Evolutionary conservation across 2,113 vertebrate species (phyloP), one percentile per base, ranked within the genome.

Genomic region (Percopsis transmontana): DNA sequence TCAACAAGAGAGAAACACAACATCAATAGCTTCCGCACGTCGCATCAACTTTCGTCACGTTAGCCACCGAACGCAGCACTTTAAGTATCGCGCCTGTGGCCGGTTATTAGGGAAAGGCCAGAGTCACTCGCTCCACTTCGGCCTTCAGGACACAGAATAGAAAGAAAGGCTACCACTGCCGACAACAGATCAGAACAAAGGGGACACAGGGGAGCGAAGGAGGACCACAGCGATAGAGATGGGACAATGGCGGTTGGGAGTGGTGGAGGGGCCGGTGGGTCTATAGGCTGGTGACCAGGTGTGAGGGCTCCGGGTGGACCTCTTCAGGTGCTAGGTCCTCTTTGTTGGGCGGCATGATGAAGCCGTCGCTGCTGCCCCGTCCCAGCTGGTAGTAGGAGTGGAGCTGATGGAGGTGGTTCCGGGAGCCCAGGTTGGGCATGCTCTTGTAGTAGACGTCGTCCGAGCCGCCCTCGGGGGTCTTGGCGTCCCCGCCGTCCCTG

Each of bases 361-460:
- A 97, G 60, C 97, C 96, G 0, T 98, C 97, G 45, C 97, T 99
- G 94, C 97, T 98, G 73, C 97, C 97, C 40, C 96, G 94, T 0
- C 96, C 96, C 45, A 98, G 92, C 80, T 97, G 97, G 93, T 98
- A 98, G 89, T 98, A 98, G 70, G 94, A 94, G 85, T 97, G 95
- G 85, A 98, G 95, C 91, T 96, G 96, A 75, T 97, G 95, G 60
- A 96, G 87, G 75, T 98, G 96, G 85, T 95, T 96, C 18, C 94
- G 91, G 51, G 96, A 95, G 90, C 97, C 97, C 42, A 98, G 85
- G 91, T 99, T 98, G 81, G 97, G 97, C 97, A 99, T 98, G 90
- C 97, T 99, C 88, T 99, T 99, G 92, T 97, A 99, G 94, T 96
- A 98, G 79, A 97, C 94, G 24, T 99, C 97, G 0, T 98, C 97